These are phyloP conservation scores for Drosophila eugracilis DNA, from an alignment of 1,140 invertebrate genomes.

Conservation along the genomic window DNA sequence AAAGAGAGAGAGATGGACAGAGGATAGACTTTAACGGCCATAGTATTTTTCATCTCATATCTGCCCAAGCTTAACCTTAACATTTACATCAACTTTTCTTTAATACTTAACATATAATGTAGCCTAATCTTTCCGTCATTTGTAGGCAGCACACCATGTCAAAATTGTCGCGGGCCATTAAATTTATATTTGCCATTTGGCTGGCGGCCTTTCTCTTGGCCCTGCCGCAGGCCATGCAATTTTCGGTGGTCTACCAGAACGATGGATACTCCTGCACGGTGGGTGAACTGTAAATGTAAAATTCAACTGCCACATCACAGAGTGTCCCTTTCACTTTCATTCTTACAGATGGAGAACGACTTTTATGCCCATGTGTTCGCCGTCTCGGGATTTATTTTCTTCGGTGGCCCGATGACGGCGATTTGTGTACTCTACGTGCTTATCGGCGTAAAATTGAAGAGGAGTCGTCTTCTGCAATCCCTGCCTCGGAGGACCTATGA, in stretches of 20 bases:
- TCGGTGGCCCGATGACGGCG: constrained; percentile 93
- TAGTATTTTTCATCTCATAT: not conserved
- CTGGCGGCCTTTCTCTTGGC: constrained; percentile 89
- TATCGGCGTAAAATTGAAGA: constrained; percentile 91
- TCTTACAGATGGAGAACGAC: constrained; percentile 85
- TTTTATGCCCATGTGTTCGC: constrained; percentile 91
- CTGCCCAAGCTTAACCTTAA: constrained; percentile 1
- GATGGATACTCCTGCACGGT: constrained; percentile 85
- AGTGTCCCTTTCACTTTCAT: constrained; percentile 5
- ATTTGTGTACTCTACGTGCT: constrained; percentile 93
- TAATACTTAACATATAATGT: constrained; percentile 37
- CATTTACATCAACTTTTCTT: constrained; percentile 29
- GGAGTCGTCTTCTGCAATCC: constrained; percentile 77
- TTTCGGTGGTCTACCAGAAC: constrained; percentile 87
- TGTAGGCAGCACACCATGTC: constrained; percentile 91
- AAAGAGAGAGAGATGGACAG: not conserved
- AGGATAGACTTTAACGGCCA: not conserved
- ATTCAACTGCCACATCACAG: not conserved
- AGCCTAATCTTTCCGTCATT: constrained; percentile 42
- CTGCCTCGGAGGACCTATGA: constrained; percentile 63
- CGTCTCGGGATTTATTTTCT: constrained; percentile 93
- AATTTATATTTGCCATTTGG: constrained; percentile 90
- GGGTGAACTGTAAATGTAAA: constrained; percentile 4
- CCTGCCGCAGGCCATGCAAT: constrained; percentile 91
- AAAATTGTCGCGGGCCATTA: constrained; percentile 90